These are phyloP conservation scores for Meteorus colon DNA, from an alignment of 2,888 invertebrate species.

Conservation along the genomic window DNA sequence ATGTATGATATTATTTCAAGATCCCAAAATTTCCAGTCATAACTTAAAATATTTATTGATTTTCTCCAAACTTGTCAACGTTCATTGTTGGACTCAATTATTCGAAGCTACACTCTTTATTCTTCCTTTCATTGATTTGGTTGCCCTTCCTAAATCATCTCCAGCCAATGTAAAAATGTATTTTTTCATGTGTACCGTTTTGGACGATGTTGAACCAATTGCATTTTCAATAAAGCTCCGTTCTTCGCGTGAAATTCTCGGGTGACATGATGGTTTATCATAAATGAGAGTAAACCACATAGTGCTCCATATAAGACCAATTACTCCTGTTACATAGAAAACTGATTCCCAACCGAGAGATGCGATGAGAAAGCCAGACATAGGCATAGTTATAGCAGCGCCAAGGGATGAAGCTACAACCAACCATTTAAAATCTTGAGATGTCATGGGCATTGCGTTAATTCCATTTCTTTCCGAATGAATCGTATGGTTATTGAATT, in stretches of 20 bases:
- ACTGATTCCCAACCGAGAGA: constrained; percentile 91
- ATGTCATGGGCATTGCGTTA: too few relatives aligned
- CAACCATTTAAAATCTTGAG: not conserved
- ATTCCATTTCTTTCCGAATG: not conserved
- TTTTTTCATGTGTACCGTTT: constrained; percentile 67
- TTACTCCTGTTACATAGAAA: constrained; percentile 87
- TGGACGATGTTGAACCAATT: constrained; percentile 78
- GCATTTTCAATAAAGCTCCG: constrained; percentile 82
- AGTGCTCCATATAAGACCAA: constrained; percentile 87
- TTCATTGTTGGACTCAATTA: too few relatives aligned
- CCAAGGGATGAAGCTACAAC: constrained; percentile 90
- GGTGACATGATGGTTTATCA: constrained; percentile 88
- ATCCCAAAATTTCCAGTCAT: too few relatives aligned
- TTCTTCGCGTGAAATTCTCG: constrained; percentile 85
- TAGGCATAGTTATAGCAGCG: constrained; percentile 91
- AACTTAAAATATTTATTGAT: too few relatives aligned
- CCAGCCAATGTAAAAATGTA: not conserved
- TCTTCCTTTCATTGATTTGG: too few relatives aligned
- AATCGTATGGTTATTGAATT: not conserved
- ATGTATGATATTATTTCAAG: too few relatives aligned
- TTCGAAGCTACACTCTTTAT: too few relatives aligned
- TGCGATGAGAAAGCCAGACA: constrained; percentile 87
- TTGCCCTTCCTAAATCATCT: too few relatives aligned
- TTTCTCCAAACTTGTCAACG: too few relatives aligned
- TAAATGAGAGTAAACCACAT: constrained; percentile 87